Base-by-base conservation (phyloP, 2,888 invertebrate species). In the Ichneumoninae sp. region DNA sequence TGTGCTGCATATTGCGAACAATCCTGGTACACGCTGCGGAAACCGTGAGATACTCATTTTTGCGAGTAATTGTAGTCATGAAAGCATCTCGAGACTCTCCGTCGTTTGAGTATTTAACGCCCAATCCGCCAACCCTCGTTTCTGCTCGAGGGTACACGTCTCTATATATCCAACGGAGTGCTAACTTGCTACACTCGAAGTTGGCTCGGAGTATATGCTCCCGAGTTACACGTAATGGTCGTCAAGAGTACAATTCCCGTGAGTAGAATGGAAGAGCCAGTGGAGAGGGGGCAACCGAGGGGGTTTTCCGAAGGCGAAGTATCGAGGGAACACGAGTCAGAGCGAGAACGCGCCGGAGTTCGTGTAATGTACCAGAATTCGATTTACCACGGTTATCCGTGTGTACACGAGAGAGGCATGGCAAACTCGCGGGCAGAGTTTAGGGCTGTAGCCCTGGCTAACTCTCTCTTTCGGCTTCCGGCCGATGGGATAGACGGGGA, bases 351-450 rank as follows among this genome's bases (percentile, higher is more conserved):
- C 33, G n/a, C 16, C 44, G 54, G 54, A 54, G 52, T 70, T 70
- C 63, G 63, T 30, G 63, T 63, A 63, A 77, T 78, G 40, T 50
- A 36, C 68, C 70, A 50, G 60, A 83, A 83, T 78, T 83, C 77
- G 77, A 83, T 83, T 78, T 78, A 52, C 68, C 77, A 73, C 73
- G 36, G 82, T 73, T 68, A 78, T 68, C 68, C 54, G 30, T 30
- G 40, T 73, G 36, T 60, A 68, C 26, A n/a, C n/a, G 22, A 19
- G 52, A 65, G 26, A 73, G 47, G 33, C 22, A 44, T 33, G 70
- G 57, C 57, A 73, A 82, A 71, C 54, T 70, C 63, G 70, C 63
- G 19, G 69, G 69, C 54, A 70, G 74, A 83, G 68, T 83, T 83
- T 79, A 65, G 63, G 63, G 57, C 68, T 60, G 69, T n/a, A 54